phyloP scores from a whole-genome alignment of 1,140 invertebrate genomes.

The Macrobrachium rosenbergii region DNA sequence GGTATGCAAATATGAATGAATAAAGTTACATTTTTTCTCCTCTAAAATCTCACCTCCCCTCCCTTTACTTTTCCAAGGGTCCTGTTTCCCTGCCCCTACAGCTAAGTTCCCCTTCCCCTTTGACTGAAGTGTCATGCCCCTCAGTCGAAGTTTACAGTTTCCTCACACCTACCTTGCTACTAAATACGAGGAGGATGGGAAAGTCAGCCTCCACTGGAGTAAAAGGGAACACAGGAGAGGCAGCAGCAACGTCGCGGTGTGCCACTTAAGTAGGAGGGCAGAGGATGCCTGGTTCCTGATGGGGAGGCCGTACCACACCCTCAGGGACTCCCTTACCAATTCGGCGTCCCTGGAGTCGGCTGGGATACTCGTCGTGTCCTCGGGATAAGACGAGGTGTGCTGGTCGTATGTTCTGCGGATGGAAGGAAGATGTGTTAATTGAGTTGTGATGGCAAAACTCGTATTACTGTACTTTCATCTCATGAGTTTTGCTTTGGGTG shows the following conservation, averaged over 20 bases:
- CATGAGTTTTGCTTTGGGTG: too few relatives aligned
- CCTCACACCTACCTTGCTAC: too few relatives aligned
- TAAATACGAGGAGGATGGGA: background rate
- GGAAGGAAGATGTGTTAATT: background rate
- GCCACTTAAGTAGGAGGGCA: background rate
- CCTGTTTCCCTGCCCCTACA: too few relatives aligned
- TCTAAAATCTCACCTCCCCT: too few relatives aligned
- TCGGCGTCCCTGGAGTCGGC: constrained; percentile 52
- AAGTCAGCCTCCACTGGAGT: background rate
- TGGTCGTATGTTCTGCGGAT: constrained; percentile 37
- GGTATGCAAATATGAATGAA: too few relatives aligned
- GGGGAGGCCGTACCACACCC: constrained; percentile 65
- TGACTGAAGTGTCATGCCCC: background rate
- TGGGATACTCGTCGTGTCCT: constrained; percentile 29
- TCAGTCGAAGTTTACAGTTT: background rate
- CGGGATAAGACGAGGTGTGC: constrained; percentile 32
- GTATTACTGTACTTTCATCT: too few relatives aligned
- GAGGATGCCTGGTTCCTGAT: constrained; percentile 6
- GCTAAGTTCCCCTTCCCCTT: background rate
- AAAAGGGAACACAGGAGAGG: constrained; percentile 10
- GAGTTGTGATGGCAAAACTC: too few relatives aligned
- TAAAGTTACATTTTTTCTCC: too few relatives aligned
- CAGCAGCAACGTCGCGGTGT: background rate
- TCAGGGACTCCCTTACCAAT: constrained; percentile 59
- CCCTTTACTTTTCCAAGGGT: too few relatives aligned